Evolutionary conservation across 2,888 invertebrate species (phyloP), one percentile per base, ranked within the genome.

Genomic region (Pyrrhia umbra): DNA sequence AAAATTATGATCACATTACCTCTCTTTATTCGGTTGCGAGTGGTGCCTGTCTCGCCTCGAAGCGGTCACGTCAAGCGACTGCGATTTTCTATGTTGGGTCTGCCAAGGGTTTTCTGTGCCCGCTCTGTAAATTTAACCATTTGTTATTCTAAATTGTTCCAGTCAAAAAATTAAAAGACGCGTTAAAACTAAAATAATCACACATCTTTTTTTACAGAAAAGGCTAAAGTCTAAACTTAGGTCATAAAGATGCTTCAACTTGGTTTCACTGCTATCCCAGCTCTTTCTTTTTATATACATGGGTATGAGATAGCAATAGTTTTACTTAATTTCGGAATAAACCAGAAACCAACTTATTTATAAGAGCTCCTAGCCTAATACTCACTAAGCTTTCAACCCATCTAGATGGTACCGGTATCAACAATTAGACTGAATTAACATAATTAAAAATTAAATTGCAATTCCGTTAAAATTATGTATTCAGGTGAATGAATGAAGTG

Each of bases 21-120:
- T 94, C 76, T 95, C 95, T 82, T 93, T 95, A 16, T 90, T 85
- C 0, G 91, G 85, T 70, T 92, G 93, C 55, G 93, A 83, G 75
- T 94, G 93, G 23, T 92, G 94, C 15, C 92, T 70, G 68, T 93
- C 94, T 9, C 90, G 79, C 4, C 91, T 80, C 25, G 92, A 84
- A 5, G 94, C 97, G 93, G 74, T 97, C 65, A 93, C 97, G 89
- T 98, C 98, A 34, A 98, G 92, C 9, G 98, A 98, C 85, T 98
- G 98, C 13, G 97, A 97, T 92, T 98, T 98, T 65, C 97, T 96
- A 85, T 97, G 97, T 81, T 95, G 95, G 5, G 90, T 83, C 83
- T 92, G 92, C 92, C 93, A 93, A 15, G 92, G 90, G 21, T 90
- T 86, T 20, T 92, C 94, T 82, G 80, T 86, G 37, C 80, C 82